These are phyloP conservation scores for Syndactyla subalaris DNA, from an alignment of 2,797 vertebrate species.

Conservation along the genomic window DNA sequence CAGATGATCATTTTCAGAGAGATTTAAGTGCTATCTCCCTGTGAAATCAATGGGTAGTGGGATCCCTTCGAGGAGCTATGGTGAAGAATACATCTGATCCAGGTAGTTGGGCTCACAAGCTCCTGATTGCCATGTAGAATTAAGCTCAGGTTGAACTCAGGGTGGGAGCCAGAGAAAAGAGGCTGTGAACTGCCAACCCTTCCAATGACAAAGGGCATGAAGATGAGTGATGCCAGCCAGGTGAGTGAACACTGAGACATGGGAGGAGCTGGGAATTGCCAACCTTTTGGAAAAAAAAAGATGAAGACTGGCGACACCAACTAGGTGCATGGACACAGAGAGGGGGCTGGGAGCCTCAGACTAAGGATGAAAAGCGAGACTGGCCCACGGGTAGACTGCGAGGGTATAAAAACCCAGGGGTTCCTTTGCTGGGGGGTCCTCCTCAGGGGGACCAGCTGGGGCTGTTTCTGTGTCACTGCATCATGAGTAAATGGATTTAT, in stretches of 20 bases:
- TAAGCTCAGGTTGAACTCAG: not conserved
- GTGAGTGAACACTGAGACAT: not conserved
- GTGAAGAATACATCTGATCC: not conserved
- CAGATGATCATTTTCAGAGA: not conserved
- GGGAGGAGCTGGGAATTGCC: fast-evolving
- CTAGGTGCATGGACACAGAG: fast-evolving
- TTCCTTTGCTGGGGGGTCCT: not conserved
- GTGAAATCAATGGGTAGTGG: not conserved
- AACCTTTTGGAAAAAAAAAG: not conserved
- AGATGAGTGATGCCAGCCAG: not conserved
- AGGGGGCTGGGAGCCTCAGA: fast-evolving
- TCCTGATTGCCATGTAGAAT: not conserved
- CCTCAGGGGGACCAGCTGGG: fast-evolving
- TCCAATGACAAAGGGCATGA: not conserved
- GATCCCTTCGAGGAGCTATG: not conserved
- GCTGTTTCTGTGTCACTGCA: not conserved
- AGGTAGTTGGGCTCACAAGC: not conserved
- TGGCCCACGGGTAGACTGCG: not conserved
- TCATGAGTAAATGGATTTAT: not conserved
- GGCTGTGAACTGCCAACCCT: not conserved
- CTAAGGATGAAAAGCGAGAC: fast-evolving
- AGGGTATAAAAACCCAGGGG: not conserved
- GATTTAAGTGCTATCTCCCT: not conserved
- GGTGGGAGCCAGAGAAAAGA: not conserved
- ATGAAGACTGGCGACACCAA: not conserved